Evolutionary conservation across 2,888 invertebrate genomes (phyloP).

Genomic region (Ichneumon xanthorius): DNA sequence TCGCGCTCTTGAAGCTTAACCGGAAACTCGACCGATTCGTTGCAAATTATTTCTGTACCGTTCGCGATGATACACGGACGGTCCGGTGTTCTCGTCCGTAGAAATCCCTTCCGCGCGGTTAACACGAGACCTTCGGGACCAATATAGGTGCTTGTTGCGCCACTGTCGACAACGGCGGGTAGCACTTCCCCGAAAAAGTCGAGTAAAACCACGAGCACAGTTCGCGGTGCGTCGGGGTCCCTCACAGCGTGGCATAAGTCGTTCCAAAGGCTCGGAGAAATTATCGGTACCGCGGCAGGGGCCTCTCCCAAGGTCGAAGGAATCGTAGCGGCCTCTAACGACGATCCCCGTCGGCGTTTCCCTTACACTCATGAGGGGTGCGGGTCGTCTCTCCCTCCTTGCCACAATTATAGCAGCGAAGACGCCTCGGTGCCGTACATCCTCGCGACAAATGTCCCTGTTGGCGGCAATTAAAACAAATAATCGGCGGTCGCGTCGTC

Average conservation of each 20-base stretch:
- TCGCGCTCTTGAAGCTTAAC: slow-evolving; percentile 39
- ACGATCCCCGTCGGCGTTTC: neutral
- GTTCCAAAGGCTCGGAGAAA: neutral
- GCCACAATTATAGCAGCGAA: neutral
- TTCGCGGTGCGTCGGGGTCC: neutral
- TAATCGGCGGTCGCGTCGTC: too few relatives aligned
- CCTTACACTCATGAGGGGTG: neutral
- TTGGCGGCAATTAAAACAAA: neutral
- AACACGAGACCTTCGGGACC: neutral
- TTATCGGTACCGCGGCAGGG: neutral
- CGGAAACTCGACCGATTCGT: neutral
- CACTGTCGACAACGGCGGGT: neutral
- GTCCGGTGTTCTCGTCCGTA: neutral
- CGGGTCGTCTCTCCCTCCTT: neutral
- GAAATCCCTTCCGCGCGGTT: neutral
- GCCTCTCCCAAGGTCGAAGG: neutral
- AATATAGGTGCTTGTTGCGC: neutral
- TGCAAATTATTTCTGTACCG: neutral
- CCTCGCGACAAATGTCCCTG: neutral
- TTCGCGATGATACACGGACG: neutral
- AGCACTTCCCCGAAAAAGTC: neutral
- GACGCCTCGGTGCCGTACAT: neutral
- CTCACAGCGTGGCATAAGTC: neutral
- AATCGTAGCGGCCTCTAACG: neutral
- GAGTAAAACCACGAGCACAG: neutral